Conservation (phyloP, 2,113 vertebrate species). For the Todiramphus saurophagus region DNA sequence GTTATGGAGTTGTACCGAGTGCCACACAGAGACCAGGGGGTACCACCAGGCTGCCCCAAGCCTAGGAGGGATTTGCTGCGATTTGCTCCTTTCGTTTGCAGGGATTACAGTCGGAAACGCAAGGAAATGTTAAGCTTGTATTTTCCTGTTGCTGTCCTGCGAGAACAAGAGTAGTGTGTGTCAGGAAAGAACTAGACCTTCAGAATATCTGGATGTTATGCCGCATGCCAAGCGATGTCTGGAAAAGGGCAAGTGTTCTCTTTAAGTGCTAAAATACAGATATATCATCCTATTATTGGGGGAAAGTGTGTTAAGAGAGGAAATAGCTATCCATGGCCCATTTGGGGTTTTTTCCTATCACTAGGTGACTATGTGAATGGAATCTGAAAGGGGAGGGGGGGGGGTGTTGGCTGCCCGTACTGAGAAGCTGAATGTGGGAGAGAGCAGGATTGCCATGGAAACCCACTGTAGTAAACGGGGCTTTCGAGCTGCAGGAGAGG, state of each 20-base stretch:
- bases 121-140: neutral
- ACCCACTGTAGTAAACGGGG: neutral
- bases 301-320: neutral
- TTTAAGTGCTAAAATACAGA: neutral
- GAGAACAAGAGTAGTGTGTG: neutral
- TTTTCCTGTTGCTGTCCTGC: neutral
- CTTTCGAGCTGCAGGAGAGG: conserved; percentile 24
- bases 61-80: neutral
- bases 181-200: neutral
- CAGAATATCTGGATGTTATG: neutral
- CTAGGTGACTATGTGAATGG: conserved; percentile 31
- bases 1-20: neutral
- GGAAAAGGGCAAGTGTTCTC: neutral
- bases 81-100: neutral
- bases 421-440: neutral
- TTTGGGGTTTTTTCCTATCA: neutral
- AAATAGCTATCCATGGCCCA: neutral
- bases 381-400: neutral
- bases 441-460: conserved; percentile 35
- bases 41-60: neutral
- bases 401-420: neutral
- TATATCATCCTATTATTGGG: neutral
- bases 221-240: neutral
- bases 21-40: neutral
- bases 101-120: neutral